Base-by-base conservation (phyloP, 1,140 invertebrate genomes). In the Cheumatopsyche charites region DNA sequence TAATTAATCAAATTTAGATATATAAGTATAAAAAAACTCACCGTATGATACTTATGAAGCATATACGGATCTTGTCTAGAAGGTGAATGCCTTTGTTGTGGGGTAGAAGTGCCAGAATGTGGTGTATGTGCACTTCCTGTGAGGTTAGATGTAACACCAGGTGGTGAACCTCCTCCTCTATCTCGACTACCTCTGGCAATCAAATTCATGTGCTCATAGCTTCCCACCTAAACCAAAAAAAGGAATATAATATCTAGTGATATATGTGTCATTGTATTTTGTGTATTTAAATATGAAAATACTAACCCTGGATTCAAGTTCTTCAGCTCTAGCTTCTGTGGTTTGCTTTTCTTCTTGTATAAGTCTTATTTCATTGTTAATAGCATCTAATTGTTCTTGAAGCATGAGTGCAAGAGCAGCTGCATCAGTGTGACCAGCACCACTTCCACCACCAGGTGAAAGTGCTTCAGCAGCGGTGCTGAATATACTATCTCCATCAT, bases 281-380 rank as follows among this genome's bases (percentile, higher is more conserved):
- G n/a, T n/a, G n/a, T n/a, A n/a, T n/a, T n/a, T n/a, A n/a, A 21
- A 71, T 62, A 52, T 36, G 65, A 49, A 15, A 1, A 55, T 29
- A 63, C 43, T 13, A 17, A 98, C 96, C 77, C 96, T 88, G 70
- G 95, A 97, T 82, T 99, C 98, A 36, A 99, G 84, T 82, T 99
- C 97, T 83, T 99, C 98, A 0, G 97, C 97, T 65, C 97, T 81
- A 0, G 96, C 94, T 83, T 99, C 98, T 1, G 95, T 97, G 78
- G 90, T 96, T 82, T 99, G 95, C 81, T 99, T 99, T 85, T 99
- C 98, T 85, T 99, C 97, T 87, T 99, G 95, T 55, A 98, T 98
- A 77, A 98, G 85, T 5, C 88, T 81, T 76, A 99, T 99, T 87
- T 99, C 98, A 80, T 98, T 98, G 84, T 99, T 99, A 78, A 99